phyloP scores from a whole-genome alignment of 2,797 vertebrate species.

The Myotis myotis region DNA sequence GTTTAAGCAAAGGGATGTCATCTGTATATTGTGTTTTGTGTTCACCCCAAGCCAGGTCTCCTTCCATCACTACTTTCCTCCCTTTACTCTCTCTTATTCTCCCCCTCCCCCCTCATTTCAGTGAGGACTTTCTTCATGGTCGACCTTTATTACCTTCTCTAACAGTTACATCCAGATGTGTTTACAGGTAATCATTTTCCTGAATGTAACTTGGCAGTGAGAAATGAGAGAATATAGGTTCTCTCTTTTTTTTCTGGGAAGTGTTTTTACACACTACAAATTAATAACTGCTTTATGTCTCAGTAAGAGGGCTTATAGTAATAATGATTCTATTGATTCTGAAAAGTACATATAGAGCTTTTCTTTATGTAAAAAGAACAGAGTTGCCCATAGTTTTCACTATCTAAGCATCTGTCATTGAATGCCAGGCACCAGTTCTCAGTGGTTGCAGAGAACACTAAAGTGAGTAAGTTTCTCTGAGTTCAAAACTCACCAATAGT shows the following conservation, averaged over 20 bases:
- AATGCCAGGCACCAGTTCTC: not conserved
- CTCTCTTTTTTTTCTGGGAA: not conserved
- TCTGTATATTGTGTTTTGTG: no score
- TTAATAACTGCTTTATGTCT: conserved; percentile 21
- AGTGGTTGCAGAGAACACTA: not conserved
- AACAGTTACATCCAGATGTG: not conserved
- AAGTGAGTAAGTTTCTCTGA: not conserved
- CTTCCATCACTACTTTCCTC: no score
- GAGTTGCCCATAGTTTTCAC: not conserved
- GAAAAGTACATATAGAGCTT: not conserved
- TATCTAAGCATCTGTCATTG: not conserved
- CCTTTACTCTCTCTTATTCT: no score
- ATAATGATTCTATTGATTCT: not conserved
- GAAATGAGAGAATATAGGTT: not conserved
- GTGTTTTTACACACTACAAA: not conserved
- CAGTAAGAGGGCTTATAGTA: not conserved
- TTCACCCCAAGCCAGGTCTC: no score
- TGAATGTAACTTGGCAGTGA: not conserved
- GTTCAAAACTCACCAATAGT: not conserved
- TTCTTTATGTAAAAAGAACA: conserved; percentile 21
- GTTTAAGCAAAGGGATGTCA: not conserved
- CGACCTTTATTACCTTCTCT: not conserved
- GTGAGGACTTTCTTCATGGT: no score
- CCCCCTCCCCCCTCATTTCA: no score
- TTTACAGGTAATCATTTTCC: not conserved